Evolutionary conservation across 2,113 vertebrate genomes (phyloP).

Genomic region (Desmodus rotundus): DNA sequence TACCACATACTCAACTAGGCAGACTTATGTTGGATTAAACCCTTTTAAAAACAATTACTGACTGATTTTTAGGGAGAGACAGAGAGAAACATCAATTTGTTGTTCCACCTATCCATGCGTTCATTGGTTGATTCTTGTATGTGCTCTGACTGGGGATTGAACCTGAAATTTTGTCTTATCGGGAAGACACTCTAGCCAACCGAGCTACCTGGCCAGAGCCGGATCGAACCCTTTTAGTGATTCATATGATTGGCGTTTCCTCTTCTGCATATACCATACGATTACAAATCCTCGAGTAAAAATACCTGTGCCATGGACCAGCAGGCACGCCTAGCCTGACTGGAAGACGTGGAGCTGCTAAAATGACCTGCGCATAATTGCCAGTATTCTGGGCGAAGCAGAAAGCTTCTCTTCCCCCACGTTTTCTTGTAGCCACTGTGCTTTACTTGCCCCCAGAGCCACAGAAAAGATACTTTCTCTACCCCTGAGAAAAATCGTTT

Average conservation of each 20-base stretch:
- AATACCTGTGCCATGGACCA: neutral
- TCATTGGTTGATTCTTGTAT: neutral
- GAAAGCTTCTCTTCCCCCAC: neutral
- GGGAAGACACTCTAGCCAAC: neutral
- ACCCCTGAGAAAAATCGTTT: neutral
- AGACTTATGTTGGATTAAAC: neutral
- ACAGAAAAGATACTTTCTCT: neutral
- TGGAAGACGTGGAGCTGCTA: neutral
- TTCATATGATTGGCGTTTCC: neutral
- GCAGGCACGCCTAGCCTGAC: neutral
- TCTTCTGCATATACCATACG: neutral
- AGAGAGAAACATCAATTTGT: neutral
- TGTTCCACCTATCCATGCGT: neutral
- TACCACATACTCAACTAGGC: neutral
- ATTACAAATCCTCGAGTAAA: neutral
- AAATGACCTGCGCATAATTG: neutral
- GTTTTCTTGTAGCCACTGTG: neutral
- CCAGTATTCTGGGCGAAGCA: neutral
- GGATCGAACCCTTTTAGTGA: neutral
- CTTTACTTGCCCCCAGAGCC: neutral
- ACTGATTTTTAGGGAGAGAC: neutral
- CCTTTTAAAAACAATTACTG: neutral
- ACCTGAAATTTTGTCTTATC: neutral
- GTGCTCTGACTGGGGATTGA: neutral
- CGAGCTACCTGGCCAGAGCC: neutral